Evolutionary conservation across 2,113 vertebrate genomes (phyloP), one percentile per base, ranked within the genome.

Genomic region (Ceyx margarethae): DNA sequence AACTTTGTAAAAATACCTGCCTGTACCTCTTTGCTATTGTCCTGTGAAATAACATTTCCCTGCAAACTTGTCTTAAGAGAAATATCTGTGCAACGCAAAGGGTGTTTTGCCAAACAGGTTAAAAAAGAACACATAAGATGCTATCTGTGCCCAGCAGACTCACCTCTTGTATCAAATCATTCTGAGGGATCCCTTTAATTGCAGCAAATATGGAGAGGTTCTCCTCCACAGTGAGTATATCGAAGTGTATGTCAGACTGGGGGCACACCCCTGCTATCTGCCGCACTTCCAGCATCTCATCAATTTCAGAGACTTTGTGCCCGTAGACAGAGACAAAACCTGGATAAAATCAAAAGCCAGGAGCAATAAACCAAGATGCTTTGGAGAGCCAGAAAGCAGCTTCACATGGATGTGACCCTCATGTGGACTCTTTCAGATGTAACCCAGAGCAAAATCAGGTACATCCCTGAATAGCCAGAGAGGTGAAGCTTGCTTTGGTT

Each of bases 211-310:
- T 98, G 91, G 98, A 97, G 60, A 99, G 98, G 93, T 99, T 99
- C 91, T 99, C 99, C 97, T 99, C 98, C 89, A 99, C 99, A 0
- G 99, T 99, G 9, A 99, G 69, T 26, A 99, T 98, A 46, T 99
- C 99, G 3, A 99, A 99, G 95, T 99, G 98, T 76, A 99, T 99
- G 97, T 99, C 99, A 21, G 98, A 97, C 97, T 99, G 99, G 29
- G 99, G 99, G 77, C 99, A 99, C 82, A 99, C 98, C 13, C 99
- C 99, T 31, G 99, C 97, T 80, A 99, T 98, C 94, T 98, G 98
- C 94, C 98, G 98, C 97, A 99, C 98, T 87, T 99, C 98, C 1
- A 98, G 97, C 69, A 98, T 98, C 50, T 99, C 98, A 1, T 99
- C 98, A 2, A 99, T 98, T 94, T 99, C 99, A 0, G 98, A 98